Evolutionary conservation across 2,113 vertebrate species (phyloP).

Genomic region (Psilopogon haemacephalus): DNA sequence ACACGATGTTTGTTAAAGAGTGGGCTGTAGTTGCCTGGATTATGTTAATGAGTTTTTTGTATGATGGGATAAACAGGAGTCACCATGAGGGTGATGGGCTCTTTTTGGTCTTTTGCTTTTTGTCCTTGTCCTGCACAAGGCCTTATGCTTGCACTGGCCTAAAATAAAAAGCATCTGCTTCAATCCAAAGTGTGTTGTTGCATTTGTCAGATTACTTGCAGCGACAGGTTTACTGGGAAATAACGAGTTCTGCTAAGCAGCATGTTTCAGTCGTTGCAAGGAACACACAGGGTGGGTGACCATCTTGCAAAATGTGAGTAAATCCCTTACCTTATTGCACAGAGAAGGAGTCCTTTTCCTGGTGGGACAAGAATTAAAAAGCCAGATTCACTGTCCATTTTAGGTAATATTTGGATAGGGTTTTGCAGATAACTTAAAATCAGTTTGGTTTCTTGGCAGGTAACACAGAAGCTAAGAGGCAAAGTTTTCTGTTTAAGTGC

Average conservation of each 20-base stretch:
- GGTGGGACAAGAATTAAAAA: background rate
- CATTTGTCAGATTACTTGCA: too few relatives aligned
- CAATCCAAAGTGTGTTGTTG: too few relatives aligned
- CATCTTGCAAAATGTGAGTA: background rate
- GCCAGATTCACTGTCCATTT: background rate
- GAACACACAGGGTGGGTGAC: background rate
- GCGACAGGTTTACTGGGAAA: too few relatives aligned
- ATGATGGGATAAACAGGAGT: too few relatives aligned
- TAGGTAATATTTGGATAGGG: background rate
- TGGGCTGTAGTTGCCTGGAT: too few relatives aligned
- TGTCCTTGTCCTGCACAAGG: too few relatives aligned
- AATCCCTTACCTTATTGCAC: background rate
- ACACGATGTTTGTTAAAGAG: too few relatives aligned
- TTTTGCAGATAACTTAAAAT: background rate
- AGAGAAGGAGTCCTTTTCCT: background rate
- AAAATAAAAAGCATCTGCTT: too few relatives aligned
- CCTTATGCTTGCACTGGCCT: too few relatives aligned
- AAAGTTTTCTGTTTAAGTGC: background rate
- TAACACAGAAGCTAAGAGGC: background rate
- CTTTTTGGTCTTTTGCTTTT: too few relatives aligned
- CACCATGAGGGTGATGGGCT: too few relatives aligned
- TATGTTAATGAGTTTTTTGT: too few relatives aligned
- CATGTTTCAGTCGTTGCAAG: fast-evolving
- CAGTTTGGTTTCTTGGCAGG: background rate
- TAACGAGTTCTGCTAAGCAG: background rate